Conservation (phyloP, 2,888 invertebrate genomes). For the Cerceris rybyensis region DNA sequence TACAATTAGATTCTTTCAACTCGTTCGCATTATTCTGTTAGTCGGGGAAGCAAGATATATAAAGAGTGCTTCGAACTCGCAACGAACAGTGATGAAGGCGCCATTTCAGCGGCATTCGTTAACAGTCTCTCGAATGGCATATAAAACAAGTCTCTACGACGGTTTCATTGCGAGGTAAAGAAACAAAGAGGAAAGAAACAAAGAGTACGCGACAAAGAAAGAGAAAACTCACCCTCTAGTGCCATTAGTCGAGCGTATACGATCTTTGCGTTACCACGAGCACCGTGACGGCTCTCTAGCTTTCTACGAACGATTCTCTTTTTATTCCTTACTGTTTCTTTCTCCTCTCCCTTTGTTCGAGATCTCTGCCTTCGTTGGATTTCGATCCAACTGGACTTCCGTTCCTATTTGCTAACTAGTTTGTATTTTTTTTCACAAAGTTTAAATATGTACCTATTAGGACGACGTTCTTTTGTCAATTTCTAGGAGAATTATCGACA, state of each 20-base stretch:
- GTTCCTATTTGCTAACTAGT: too few relatives aligned
- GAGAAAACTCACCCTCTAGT: constrained; percentile 45
- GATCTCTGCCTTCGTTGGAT: background rate
- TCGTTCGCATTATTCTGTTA: background rate
- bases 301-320: background rate
- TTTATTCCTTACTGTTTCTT: background rate
- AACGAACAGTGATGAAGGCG: constrained; percentile 26
- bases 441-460: too few relatives aligned
- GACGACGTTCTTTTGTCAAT: too few relatives aligned
- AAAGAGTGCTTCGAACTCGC: constrained; percentile 9
- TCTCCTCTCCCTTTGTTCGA: background rate
- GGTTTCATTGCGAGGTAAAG: constrained; percentile 37
- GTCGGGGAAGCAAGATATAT: background rate
- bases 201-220: constrained; percentile 26
- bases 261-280: constrained; percentile 31
- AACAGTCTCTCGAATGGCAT: constrained; percentile 39
- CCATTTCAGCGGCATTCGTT: constrained; percentile 45
- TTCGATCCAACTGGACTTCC: constrained; percentile 28
- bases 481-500: too few relatives aligned
- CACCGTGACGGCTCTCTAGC: constrained; percentile 16
- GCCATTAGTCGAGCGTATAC: constrained; percentile 31
- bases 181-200: constrained; percentile 1
- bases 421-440: too few relatives aligned
- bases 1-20: constrained; percentile 19
- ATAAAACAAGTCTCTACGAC: constrained; percentile 45